phyloP scores from a whole-genome alignment of 2,113 vertebrate species.

The Camelus bactrianus region DNA sequence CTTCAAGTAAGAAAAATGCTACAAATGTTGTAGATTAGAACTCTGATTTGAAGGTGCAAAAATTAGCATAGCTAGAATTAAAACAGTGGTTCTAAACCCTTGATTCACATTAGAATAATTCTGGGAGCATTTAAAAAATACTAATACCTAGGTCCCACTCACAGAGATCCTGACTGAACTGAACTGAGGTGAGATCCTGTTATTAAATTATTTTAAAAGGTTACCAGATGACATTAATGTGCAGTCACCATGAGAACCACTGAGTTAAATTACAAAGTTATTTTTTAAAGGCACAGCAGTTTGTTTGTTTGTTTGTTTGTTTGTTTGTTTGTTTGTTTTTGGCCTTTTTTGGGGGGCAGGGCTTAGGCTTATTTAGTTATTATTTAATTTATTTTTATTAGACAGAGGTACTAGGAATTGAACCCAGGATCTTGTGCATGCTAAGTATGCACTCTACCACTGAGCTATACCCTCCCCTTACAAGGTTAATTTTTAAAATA shows the following conservation, averaged over 20 bases:
- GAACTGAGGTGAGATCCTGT: not conserved
- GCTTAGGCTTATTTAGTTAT: too few species aligned
- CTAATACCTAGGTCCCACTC: not conserved
- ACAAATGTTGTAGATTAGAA: not conserved
- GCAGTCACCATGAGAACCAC: not conserved
- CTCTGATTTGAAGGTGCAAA: slow-evolving; percentile 27
- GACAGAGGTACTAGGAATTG: too few species aligned
- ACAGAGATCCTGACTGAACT: slow-evolving; percentile 48
- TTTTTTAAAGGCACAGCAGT: not conserved
- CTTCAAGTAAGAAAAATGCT: slow-evolving; percentile 40
- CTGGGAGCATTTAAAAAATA: slow-evolving; percentile 24
- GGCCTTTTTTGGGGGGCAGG: too few species aligned
- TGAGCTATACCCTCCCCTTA: not conserved
- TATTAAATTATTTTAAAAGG: slow-evolving; percentile 61
- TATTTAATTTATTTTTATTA: too few species aligned
- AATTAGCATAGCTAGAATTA: slow-evolving; percentile 1
- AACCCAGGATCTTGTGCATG: too few species aligned
- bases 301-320: too few species aligned
- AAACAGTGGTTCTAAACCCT: slow-evolving; percentile 21
- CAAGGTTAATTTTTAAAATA: slow-evolving; percentile 21
- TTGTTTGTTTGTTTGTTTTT: too few species aligned
- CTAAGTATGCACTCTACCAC: too few species aligned
- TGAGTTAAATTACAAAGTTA: slow-evolving; percentile 28
- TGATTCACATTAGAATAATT: slow-evolving; percentile 42
- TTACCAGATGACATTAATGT: slow-evolving; percentile 31